Evolutionary conservation across 2,888 invertebrate species (phyloP).

Genomic region (Arctia plantaginis): DNA sequence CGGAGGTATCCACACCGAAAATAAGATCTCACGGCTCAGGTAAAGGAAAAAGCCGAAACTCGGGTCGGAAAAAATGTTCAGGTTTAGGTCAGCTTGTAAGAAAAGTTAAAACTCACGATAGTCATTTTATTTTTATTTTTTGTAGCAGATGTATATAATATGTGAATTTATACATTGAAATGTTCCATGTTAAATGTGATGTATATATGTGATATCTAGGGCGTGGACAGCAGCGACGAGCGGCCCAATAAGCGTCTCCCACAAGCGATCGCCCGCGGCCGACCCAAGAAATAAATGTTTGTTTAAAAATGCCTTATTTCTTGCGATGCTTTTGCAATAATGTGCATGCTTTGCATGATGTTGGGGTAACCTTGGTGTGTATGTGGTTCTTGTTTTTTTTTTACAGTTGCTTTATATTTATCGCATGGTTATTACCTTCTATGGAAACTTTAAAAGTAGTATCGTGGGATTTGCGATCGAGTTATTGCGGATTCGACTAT

Average conservation of each 20-base stretch:
- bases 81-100: neutral
- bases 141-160: neutral
- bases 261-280: conserved; percentile 77
- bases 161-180: neutral
- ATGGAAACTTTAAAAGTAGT: neutral
- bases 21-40: too few species aligned
- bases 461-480: neutral
- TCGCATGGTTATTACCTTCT: neutral
- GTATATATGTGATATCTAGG: conserved; percentile 66
- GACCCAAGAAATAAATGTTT: conserved; percentile 85
- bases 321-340: conserved; percentile 27
- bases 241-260: conserved; percentile 76
- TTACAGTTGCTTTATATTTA: neutral
- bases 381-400: neutral
- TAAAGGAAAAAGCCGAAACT: neutral
- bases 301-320: conserved; percentile 50
- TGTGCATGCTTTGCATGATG: conserved; percentile 7
- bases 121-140: neutral
- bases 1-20: too few species aligned
- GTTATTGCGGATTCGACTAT: neutral
- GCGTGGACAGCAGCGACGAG: conserved; percentile 82
- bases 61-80: neutral
- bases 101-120: neutral
- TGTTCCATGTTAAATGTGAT: conserved; percentile 10
- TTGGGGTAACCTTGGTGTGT: neutral